These are phyloP conservation scores for Drosophila kambysellisi DNA, from an alignment of 2,888 invertebrate genomes.

Conservation along the genomic window DNA sequence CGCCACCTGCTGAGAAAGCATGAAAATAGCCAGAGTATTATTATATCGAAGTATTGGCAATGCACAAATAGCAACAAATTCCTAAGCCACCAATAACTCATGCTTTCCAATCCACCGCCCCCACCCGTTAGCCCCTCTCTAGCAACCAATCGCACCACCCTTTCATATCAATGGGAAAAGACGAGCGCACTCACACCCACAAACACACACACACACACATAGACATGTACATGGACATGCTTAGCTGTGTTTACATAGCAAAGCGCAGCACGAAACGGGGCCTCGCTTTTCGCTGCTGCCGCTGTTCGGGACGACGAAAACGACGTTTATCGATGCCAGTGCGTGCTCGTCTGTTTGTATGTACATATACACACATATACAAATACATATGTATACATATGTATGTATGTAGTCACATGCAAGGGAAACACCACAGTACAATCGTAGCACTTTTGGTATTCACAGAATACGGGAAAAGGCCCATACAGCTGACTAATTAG, in stretches of 20 bases:
- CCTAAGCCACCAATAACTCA: constrained; percentile 33
- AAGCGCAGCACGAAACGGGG: constrained; percentile 71
- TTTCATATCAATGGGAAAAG: constrained; percentile 32
- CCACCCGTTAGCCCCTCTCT: background rate
- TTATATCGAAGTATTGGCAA: constrained; percentile 32
- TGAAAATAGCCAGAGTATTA: constrained; percentile 1
- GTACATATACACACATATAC: constrained; percentile 1
- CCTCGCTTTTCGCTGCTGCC: constrained; percentile 53
- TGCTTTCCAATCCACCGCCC: background rate
- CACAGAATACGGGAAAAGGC: constrained; percentile 44
- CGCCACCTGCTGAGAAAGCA: background rate
- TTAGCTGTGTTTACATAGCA: constrained; percentile 75
- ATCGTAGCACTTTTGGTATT: constrained; percentile 17
- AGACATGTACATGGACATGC: constrained; percentile 35
- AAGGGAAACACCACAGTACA: constrained; percentile 25
- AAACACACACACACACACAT: constrained; percentile 6
- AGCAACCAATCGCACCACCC: constrained; percentile 9
- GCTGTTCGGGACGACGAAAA: constrained; percentile 46
- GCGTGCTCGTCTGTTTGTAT: constrained; percentile 40
- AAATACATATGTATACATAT: constrained; percentile 1
- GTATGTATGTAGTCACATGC: constrained; percentile 1
- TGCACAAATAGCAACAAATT: constrained; percentile 48
- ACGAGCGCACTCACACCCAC: constrained; percentile 12
- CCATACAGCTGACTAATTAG: constrained; percentile 67
- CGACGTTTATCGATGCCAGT: constrained; percentile 63